Base-by-base conservation (phyloP, 2,113 vertebrate species). In the Trinectes maculatus region DNA sequence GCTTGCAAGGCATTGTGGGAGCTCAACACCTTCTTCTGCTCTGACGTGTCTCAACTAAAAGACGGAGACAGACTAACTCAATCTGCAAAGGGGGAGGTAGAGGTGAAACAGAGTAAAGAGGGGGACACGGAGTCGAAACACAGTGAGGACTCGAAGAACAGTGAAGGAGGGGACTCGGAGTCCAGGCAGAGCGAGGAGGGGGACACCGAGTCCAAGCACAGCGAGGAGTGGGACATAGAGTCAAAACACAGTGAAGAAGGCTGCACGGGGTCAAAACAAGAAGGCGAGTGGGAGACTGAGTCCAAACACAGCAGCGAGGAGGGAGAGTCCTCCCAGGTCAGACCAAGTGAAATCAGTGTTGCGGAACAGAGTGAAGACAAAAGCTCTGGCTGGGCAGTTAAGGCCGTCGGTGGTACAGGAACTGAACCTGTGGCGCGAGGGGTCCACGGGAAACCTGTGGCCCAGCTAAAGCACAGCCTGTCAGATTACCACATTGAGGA, bases 1-100 rank as follows among this genome's bases (percentile, higher is more conserved):
- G 96, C 96, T 29, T 98, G 95, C 87, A 93, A 92, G 73, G 93
- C 94, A 52, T 90, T 99, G 84, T 95, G 93, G 85, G 95, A 93
- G 83, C 95, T 99, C 65, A 98, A 99, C 85, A 85, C 87, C 80
- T 96, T 93, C 85, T 93, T 99, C 79, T 94, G 91, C 84, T 43
- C 84, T 0, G 92, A 93, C 7, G 91, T 92, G 68, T 71, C 79
- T 47, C 85, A 89, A 59, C 71, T 80, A 57, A 85, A 91, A 58
- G 82, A 84, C 51, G 88, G 87, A 13, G 76, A 90, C 74, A 58
- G 57, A 71, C 73, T 74, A 5, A 63, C 82, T 2, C 85, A 83
- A 42, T 73, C 57, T 34, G 31, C 2, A 2, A 89, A 88, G 64
- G 82, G 34, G 42, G 82, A 86, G 19, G 44, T 48, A 15, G 87